Percentiles rank a stretch among this genome's conserved stretches.
phyloP scores from a whole-genome alignment of 2,888 invertebrate genomes.

The Ichneumon xanthorius region DNA sequence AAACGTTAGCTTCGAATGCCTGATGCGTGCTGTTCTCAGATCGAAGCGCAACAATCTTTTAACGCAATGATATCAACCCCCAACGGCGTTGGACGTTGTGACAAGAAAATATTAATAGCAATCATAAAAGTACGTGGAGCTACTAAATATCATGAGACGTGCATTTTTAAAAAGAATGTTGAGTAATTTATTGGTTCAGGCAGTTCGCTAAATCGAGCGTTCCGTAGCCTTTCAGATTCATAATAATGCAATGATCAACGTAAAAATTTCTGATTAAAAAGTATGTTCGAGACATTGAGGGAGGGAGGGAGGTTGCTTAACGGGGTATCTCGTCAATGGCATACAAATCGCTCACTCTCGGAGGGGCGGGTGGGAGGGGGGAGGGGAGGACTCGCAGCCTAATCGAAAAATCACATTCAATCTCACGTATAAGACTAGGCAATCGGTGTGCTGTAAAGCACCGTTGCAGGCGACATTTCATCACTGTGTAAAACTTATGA shows the following conservation, averaged over 20 bases:
- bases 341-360: slow-evolving; percentile 43
- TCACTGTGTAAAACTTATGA: slow-evolving; percentile 31
- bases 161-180: slow-evolving; percentile 53
- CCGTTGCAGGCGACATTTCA: not conserved
- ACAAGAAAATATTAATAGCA: not conserved
- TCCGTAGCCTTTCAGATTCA: slow-evolving; percentile 44
- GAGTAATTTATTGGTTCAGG: slow-evolving; percentile 62
- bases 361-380: not conserved
- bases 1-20: not conserved
- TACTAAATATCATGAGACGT: not conserved
- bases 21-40: not conserved
- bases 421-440: slow-evolving; percentile 57
- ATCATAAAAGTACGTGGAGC: not conserved
- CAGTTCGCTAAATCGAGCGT: slow-evolving; percentile 55
- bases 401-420: slow-evolving; percentile 53
- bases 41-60: not conserved
- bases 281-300: slow-evolving; percentile 7
- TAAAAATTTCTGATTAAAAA: slow-evolving; percentile 55
- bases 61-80: not conserved
- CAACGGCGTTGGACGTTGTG: not conserved
- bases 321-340: slow-evolving; percentile 21
- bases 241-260: slow-evolving; percentile 35
- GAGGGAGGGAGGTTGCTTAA: not conserved
- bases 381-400: slow-evolving; percentile 11
- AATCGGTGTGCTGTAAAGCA: slow-evolving; percentile 37